Evolutionary conservation across 2,888 invertebrate species (phyloP), one percentile per base, ranked within the genome.

Genomic region (Apantesis nais): DNA sequence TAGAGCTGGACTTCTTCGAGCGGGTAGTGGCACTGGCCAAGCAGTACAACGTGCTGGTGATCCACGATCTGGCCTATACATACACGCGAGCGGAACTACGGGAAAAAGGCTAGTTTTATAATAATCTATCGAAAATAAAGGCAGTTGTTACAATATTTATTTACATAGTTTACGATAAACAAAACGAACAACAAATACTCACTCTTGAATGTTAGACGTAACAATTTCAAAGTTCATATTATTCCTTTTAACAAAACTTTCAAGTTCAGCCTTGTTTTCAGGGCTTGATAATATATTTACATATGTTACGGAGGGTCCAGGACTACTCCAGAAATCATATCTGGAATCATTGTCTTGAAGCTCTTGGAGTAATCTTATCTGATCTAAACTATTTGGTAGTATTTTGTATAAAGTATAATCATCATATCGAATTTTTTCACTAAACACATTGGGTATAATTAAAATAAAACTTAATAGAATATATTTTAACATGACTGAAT

Each of bases 341-440:
- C 74, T 90, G 82, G 77, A 82, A 85, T 85, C 93, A 72, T 83
- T 78, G 77, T 86, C 74, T 79, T 95, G 92, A 69, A 96, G 81
- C 19, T 91, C 77, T 79, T 91, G 90, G 4, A 96, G 86, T 4
- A 93, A 79, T 41, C 90, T 85, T 65, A 96, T 81, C 67, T 96
- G 95, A 0, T 87, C 84, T 0, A 83, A 76, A 68, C 88, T 93
- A 61, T 87, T 83, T 0, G 96, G 95, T 4, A 85, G 82, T 8
- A 96, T 86, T 80, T 95, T 92, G 77, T 95, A 96, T 19, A 97
- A 93, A 25, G 86, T 84, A 70, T 88, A 87, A 68, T 90, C 88
- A 41, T 90, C 89, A 39, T 81, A 90, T 41, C 87, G 78, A 52
- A 86, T 74, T 69, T 87, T 89, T 73, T 84, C 88, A 77, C 82